Percentiles rank a stretch among this genome's conserved stretches.
phyloP scores from a whole-genome alignment of 2,888 invertebrate species.

The Leistus spinibarbis region DNA sequence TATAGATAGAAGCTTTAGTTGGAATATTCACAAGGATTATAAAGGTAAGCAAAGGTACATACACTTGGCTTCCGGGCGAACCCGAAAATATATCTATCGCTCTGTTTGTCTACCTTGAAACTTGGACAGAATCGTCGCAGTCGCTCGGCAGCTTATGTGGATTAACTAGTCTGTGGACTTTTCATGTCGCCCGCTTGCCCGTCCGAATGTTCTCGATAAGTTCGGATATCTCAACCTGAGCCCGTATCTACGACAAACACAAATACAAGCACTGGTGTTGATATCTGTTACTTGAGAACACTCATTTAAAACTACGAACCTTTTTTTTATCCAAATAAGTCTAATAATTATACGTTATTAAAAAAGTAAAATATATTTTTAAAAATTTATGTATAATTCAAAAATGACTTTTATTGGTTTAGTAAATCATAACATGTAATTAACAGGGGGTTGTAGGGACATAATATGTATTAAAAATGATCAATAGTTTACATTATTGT shows the following conservation, averaged over 20 bases:
- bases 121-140: neutral
- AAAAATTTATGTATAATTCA: too few species aligned
- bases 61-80: neutral
- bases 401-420: too few species aligned
- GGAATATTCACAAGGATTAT: neutral
- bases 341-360: too few species aligned
- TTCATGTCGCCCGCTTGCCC: neutral
- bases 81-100: neutral
- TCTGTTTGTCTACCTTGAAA: neutral
- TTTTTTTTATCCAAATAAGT: too few species aligned
- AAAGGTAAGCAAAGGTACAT: neutral
- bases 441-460: too few species aligned
- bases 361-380: too few species aligned
- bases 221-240: neutral
- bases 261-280: neutral
- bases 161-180: neutral
- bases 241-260: neutral
- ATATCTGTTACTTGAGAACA: neutral
- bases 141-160: neutral
- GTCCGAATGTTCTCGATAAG: neutral
- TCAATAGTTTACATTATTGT: too few species aligned
- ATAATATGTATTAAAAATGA: too few species aligned
- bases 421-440: too few species aligned
- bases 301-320: neutral
- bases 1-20: neutral